Evolutionary conservation across 2,797 vertebrate species (phyloP), one percentile per base, ranked within the genome.

Genomic region (Eremophila alpestris): DNA sequence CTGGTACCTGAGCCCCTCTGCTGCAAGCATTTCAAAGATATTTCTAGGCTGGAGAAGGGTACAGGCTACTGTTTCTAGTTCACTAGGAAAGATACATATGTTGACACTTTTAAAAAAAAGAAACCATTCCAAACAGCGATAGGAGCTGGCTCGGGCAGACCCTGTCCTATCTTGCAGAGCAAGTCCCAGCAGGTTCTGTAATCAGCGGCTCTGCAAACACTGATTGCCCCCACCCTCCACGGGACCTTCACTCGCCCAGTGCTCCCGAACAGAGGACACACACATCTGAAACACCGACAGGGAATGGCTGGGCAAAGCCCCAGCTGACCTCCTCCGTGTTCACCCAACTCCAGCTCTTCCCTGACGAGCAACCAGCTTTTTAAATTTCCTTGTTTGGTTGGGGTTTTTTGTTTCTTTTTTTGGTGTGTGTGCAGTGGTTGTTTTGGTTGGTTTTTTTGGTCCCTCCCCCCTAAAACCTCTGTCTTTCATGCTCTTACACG

Each of bases 171-270:
- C 91, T 78, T 2, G 34, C 59, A 23, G 70, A 67, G 80, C 91
- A 79, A 71, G 91, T 67, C 79, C 52, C 73, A 48, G 75, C 11
- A 0, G 36, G 84, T 27, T 92, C 89, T 71, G 54, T 11, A 84
- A 87, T 52, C 18, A 0, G 6, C 0, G 10, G 41, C 65, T 43
- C 59, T 29, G 68, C 82, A 87, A 89, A 89, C 86, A 30, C 23
- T 22, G 73, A 59, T 79, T 82, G 56, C 23, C 46, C 14, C 27
- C 11, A 32, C 13, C 24, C 23, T 70, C 43, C 49, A 8, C 0
- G 0, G 58, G 38, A 79, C 71, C 49, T 65, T 29, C 64, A 41
- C 30, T 56, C 0, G 7, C 60, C 36, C 0, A 0, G 20, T 0
- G 0, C 34, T 82, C 34, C 55, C 0, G 2, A 55, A 67, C n/a